Percentiles rank a stretch among this genome's conserved stretches.
Conservation (phyloP, 2,113 vertebrate species). For the Dunckerocampus dactyliophorus region DNA sequence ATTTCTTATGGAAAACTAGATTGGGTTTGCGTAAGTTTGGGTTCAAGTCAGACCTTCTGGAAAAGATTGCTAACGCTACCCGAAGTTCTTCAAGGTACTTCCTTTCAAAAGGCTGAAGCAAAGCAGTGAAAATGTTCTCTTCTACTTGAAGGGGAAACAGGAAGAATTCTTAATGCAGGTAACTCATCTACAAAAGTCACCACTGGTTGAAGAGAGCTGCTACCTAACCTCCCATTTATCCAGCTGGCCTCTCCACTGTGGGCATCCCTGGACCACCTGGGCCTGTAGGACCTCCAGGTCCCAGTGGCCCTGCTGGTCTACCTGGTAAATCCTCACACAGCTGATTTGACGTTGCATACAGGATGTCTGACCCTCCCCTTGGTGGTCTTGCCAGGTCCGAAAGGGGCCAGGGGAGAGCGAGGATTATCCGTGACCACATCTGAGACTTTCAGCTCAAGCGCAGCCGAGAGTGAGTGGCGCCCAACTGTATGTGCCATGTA, state of each 20-base stretch:
- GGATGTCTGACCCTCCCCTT: background rate
- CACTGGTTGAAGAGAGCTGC: background rate
- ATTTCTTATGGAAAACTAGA: too few species aligned
- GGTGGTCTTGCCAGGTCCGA: slow-evolving; percentile 60
- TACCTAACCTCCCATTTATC: slow-evolving; percentile 22
- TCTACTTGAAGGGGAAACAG: slow-evolving; percentile 67
- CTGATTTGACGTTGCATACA: slow-evolving; percentile 55
- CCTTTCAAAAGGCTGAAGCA: too few species aligned
- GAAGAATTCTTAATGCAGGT: slow-evolving; percentile 85
- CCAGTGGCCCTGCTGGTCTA: slow-evolving; percentile 86
- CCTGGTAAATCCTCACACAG: slow-evolving; percentile 78
- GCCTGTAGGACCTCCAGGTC: slow-evolving; percentile 84
- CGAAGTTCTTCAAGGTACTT: too few species aligned
- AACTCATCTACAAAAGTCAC: slow-evolving; percentile 2
- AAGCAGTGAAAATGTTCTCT: too few species aligned
- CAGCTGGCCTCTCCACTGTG: slow-evolving; percentile 78
- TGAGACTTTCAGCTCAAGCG: slow-evolving; percentile 53
- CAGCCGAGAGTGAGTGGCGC: slow-evolving; percentile 46
- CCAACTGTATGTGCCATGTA: background rate
- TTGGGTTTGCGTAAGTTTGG: too few species aligned
- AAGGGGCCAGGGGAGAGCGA: slow-evolving; percentile 73
- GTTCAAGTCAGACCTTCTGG: too few species aligned
- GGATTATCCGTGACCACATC: slow-evolving; percentile 53
- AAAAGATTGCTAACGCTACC: too few species aligned
- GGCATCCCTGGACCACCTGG: slow-evolving; percentile 86